Percentiles rank a stretch among this genome's conserved stretches.
Evolutionary conservation across 2,113 vertebrate genomes (phyloP).

Genomic region (Ciconia maguari): DNA sequence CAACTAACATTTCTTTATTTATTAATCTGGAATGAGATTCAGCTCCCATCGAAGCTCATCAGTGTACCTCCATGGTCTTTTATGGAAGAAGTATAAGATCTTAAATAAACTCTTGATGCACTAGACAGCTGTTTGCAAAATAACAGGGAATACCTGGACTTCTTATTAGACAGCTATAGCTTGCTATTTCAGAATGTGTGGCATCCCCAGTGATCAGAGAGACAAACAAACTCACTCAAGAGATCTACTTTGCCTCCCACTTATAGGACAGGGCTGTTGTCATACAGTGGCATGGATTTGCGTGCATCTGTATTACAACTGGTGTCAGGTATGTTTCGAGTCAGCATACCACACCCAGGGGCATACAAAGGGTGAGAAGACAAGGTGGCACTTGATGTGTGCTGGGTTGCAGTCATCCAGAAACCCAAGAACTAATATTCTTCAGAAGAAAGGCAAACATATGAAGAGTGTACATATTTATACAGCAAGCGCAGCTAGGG

Average conservation of each 20-base stretch:
- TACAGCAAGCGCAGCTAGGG: not conserved
- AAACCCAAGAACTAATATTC: not conserved
- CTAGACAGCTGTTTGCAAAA: not conserved
- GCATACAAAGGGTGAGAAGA: not conserved
- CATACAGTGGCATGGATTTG: not conserved
- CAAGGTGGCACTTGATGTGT: not conserved
- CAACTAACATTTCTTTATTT: not conserved
- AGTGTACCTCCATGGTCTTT: not conserved
- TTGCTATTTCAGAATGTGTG: not conserved
- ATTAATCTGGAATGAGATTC: not conserved
- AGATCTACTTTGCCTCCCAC: not conserved
- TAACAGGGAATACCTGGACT: not conserved
- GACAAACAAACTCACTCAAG: not conserved
- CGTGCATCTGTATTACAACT: not conserved
- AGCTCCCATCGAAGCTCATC: not conserved
- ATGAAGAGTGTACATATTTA: not conserved
- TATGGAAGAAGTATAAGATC: not conserved
- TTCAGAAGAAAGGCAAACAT: not conserved
- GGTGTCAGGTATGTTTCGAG: not conserved
- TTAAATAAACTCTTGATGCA: not conserved
- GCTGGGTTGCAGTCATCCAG: not conserved
- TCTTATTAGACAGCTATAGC: not conserved
- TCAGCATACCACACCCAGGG: rapidly evolving
- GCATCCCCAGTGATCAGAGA: not conserved
- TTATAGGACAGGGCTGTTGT: not conserved